Conservation (phyloP, 1,140 invertebrate species). For the Drosophila trapezifrons region DNA sequence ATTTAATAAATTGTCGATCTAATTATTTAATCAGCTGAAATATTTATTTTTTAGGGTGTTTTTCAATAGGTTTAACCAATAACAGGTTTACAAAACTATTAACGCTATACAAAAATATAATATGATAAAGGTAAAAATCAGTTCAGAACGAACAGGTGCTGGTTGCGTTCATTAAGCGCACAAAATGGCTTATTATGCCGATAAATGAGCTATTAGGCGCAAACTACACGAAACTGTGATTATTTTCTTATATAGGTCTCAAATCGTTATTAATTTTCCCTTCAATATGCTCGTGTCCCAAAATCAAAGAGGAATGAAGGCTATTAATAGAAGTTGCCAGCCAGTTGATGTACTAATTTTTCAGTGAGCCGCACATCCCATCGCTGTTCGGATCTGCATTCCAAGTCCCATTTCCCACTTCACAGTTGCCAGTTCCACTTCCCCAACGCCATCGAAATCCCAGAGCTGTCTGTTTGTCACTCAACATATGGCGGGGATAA, state of each 20-base stretch:
- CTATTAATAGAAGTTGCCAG: slow-evolving; percentile 50
- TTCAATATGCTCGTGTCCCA: neutral
- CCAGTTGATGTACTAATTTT: slow-evolving; percentile 57
- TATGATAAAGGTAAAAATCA: neutral
- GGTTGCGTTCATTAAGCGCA: no score
- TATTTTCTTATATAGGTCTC: neutral
- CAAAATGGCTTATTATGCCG: no score
- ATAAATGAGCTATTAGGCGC: no score
- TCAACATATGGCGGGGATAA: slow-evolving; percentile 52
- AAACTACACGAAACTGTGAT: neutral
- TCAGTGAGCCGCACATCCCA: slow-evolving; percentile 60
- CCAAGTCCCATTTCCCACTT: slow-evolving; percentile 23
- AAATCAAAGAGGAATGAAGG: slow-evolving; percentile 17
- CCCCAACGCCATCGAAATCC: slow-evolving; percentile 19
- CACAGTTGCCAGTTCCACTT: neutral
- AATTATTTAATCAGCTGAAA: neutral
- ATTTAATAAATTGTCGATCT: neutral
- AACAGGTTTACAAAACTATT: no score
- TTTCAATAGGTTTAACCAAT: no score
- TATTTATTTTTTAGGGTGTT: no score
- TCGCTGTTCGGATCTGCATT: slow-evolving; percentile 22
- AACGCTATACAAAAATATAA: no score
- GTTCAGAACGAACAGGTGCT: neutral
- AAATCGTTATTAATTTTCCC: slow-evolving; percentile 1
- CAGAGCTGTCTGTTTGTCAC: slow-evolving; percentile 47